Conservation (phyloP, 1,140 invertebrate genomes). For the Saccostrea echinata region DNA sequence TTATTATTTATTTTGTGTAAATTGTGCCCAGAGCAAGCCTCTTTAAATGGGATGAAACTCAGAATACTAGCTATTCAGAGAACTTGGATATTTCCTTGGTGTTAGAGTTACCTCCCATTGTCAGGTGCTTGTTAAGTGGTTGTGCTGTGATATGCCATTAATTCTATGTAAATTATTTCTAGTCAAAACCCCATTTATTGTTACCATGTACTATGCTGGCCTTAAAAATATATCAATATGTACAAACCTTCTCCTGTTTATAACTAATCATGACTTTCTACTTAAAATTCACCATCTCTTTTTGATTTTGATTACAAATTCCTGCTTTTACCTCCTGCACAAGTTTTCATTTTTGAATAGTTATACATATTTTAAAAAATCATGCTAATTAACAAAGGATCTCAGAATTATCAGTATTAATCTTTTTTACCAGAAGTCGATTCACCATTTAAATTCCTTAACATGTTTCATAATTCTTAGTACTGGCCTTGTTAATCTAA, state of each 20-base stretch:
- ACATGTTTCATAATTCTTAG: not conserved
- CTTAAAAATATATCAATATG: not conserved
- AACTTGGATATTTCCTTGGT: not conserved
- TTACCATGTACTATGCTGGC: not conserved
- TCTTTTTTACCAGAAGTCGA: not conserved
- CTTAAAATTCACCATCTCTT: not conserved
- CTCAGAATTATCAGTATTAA: slow-evolving; percentile 29
- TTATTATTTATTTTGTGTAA: slow-evolving; percentile 10
- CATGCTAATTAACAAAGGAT: not conserved
- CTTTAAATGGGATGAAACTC: not conserved
- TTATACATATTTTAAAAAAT: not conserved
- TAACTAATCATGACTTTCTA: not conserved
- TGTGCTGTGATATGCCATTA: slow-evolving; percentile 14
- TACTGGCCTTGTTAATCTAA: not conserved
- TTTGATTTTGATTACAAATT: not conserved
- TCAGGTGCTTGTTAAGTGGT: not conserved
- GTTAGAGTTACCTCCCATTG: not conserved
- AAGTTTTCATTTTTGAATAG: not conserved
- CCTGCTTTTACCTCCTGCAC: not conserved
- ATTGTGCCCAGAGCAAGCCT: slow-evolving; percentile 2
- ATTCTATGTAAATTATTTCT: not conserved
- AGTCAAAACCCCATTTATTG: slow-evolving; percentile 10
- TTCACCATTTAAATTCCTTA: not conserved
- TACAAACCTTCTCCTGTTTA: not conserved
- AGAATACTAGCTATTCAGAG: not conserved